phyloP scores from a whole-genome alignment of 2,888 invertebrate genomes.

The Caenorhabditis panamensis region DNA sequence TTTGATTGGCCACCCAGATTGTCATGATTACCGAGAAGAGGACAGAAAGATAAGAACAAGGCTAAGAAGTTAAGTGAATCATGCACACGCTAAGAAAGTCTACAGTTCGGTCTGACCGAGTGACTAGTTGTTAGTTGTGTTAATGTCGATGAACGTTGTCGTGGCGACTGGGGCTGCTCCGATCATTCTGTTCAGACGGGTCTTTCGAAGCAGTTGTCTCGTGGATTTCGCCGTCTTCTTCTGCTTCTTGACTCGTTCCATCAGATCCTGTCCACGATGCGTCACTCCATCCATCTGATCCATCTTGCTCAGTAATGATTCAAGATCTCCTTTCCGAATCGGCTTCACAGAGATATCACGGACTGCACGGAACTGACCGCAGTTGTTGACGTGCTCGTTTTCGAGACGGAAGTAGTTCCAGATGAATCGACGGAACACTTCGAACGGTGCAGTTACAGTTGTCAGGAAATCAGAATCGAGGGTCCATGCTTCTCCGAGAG shows the following conservation, averaged over 20 bases:
- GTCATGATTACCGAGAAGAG: slow-evolving; percentile 30
- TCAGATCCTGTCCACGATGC: slow-evolving; percentile 79
- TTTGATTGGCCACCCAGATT: slow-evolving; percentile 28
- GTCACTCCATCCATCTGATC: slow-evolving; percentile 79
- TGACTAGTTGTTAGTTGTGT: slow-evolving; percentile 42
- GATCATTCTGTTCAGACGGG: slow-evolving; percentile 69
- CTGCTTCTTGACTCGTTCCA: slow-evolving; percentile 80
- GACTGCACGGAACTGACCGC: slow-evolving; percentile 96
- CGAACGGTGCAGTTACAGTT: slow-evolving; percentile 79
- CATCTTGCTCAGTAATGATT: slow-evolving; percentile 78
- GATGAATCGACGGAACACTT: slow-evolving; percentile 87
- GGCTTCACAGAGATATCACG: slow-evolving; percentile 97
- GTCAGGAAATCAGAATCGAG: slow-evolving; percentile 79
- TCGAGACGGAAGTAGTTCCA: slow-evolving; percentile 99
- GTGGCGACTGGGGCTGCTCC: slow-evolving; percentile 57
- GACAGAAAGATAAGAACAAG: neutral
- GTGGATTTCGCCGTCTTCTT: slow-evolving; percentile 79
- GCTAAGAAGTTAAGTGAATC: slow-evolving; percentile 30
- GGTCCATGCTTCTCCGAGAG: slow-evolving; percentile 83
- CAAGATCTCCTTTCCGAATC: slow-evolving; percentile 84
- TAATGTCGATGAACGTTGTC: slow-evolving; percentile 46
- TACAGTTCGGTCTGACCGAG: slow-evolving; percentile 36
- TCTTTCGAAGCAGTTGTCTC: slow-evolving; percentile 76
- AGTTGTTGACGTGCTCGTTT: slow-evolving; percentile 99
- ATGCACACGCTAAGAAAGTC: slow-evolving; percentile 31